Conservation (phyloP, 2,113 vertebrate genomes). For the Spea bombifrons region DNA sequence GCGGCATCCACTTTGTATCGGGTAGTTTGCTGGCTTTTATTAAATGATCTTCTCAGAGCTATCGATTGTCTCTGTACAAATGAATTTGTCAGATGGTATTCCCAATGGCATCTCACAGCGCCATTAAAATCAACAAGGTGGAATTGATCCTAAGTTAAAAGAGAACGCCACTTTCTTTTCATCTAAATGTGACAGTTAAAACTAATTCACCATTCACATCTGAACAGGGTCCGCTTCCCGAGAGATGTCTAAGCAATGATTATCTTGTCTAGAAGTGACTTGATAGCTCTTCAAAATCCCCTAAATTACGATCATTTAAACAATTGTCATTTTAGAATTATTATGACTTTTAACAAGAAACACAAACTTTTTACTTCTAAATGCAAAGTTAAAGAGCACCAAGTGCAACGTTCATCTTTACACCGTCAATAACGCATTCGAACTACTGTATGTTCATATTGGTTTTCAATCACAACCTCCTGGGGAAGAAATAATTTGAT, state of each 20-base stretch:
- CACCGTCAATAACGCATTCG: too few relatives aligned
- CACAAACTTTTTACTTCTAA: too few relatives aligned
- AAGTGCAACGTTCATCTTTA: too few relatives aligned
- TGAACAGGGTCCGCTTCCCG: not conserved
- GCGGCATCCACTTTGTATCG: slow-evolving; percentile 35
- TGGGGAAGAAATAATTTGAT: too few relatives aligned
- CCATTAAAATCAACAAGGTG: slow-evolving; percentile 36
- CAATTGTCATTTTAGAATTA: too few relatives aligned
- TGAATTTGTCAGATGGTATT: slow-evolving; percentile 32
- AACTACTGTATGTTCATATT: too few relatives aligned
- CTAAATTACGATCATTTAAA: too few relatives aligned
- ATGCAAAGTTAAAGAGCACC: too few relatives aligned
- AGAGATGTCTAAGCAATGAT: not conserved
- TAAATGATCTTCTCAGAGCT: slow-evolving; percentile 37
- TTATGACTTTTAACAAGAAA: too few relatives aligned
- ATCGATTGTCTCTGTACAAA: slow-evolving; percentile 35
- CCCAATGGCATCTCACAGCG: slow-evolving; percentile 9
- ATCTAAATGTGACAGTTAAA: slow-evolving; percentile 16
- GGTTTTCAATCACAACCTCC: too few relatives aligned
- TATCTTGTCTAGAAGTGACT: not conserved
- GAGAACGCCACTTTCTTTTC: slow-evolving; percentile 15
- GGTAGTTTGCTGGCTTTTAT: slow-evolving; percentile 31
- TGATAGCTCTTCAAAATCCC: too few relatives aligned
- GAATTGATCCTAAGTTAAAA: slow-evolving; percentile 34
- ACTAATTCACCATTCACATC: slow-evolving; percentile 10